Evolutionary conservation across 92 coral and sea anemone species (phyloP).

Genomic region (Pocillopora meandrina): DNA sequence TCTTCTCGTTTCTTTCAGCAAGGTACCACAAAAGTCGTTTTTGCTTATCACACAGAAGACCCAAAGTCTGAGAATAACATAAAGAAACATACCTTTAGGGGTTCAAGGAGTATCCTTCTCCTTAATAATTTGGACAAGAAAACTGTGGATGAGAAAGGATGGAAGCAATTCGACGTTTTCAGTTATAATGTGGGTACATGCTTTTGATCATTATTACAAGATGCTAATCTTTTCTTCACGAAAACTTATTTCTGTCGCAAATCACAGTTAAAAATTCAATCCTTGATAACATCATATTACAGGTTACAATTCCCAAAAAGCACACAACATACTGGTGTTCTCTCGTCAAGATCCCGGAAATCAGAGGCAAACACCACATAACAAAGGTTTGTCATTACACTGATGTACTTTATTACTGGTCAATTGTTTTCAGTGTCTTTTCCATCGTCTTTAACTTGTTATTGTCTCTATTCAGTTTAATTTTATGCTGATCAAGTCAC

Average conservation of each 20-base stretch:
- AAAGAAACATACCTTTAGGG: conserved; percentile 14
- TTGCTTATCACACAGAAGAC: conserved; percentile 37
- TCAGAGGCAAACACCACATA: conserved; percentile 12
- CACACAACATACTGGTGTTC: conserved; percentile 23
- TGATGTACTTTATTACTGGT: neutral
- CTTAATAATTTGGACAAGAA: conserved; percentile 38
- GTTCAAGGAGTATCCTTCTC: conserved; percentile 36
- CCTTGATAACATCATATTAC: neutral
- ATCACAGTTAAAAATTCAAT: neutral
- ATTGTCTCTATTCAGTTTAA: too few species aligned
- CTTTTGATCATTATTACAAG: too few species aligned
- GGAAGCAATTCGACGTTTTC: conserved; percentile 10
- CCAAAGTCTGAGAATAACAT: conserved; percentile 24
- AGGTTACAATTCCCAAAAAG: conserved; percentile 18
- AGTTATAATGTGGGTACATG: conserved; percentile 20
- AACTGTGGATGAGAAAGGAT: conserved; percentile 27
- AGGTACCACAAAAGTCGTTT: conserved; percentile 43
- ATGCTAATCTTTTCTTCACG: too few species aligned
- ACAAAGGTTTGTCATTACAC: conserved; percentile 3
- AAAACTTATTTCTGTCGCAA: too few species aligned
- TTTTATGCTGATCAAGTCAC: too few species aligned
- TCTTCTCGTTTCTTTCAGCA: neutral
- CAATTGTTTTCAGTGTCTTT: neutral
- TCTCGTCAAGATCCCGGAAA: conserved; percentile 12
- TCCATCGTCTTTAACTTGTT: neutral